Evolutionary conservation across 2,797 vertebrate genomes (phyloP).

Genomic region (Coregonus ussuriensis): DNA sequence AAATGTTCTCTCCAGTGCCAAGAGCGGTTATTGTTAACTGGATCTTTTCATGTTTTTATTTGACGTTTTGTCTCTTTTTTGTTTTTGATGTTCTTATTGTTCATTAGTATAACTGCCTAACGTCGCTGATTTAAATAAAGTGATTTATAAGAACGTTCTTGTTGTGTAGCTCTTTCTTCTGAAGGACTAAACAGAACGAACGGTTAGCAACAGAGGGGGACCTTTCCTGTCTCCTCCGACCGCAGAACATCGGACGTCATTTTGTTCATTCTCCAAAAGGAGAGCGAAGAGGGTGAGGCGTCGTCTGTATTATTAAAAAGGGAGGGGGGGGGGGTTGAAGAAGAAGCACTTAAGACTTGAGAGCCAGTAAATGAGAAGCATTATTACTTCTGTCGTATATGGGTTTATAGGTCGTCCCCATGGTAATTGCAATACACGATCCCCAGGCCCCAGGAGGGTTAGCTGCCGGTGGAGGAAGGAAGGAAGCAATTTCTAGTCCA

Average conservation of each 20-base stretch:
- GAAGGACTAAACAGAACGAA: background rate
- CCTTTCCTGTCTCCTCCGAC: background rate
- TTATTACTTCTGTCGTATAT: background rate
- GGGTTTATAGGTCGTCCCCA: background rate
- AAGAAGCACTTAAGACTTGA: no score
- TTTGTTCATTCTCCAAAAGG: no score
- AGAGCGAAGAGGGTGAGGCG: no score
- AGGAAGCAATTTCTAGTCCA: background rate
- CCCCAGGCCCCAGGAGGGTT: background rate
- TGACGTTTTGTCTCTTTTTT: slow-evolving; percentile 61
- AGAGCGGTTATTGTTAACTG: slow-evolving; percentile 82
- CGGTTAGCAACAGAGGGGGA: background rate
- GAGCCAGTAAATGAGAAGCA: background rate
- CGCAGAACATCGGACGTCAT: no score
- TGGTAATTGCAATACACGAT: background rate
- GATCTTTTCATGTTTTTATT: slow-evolving; percentile 70
- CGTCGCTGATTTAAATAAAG: slow-evolving; percentile 84
- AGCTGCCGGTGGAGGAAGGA: background rate
- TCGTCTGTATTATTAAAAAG: no score
- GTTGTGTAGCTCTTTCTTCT: slow-evolving; percentile 31
- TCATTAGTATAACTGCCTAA: slow-evolving; percentile 80
- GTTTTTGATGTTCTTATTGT: slow-evolving; percentile 70
- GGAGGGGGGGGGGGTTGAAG: no score
- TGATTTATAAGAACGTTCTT: slow-evolving; percentile 77
- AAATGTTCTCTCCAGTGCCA: slow-evolving; percentile 80